A percentile compares a stretch with the other conserved stretches of the same genome.
Evolutionary conservation across 2,797 vertebrate species (phyloP).

Genomic region (Tympanoctomys barrerae): DNA sequence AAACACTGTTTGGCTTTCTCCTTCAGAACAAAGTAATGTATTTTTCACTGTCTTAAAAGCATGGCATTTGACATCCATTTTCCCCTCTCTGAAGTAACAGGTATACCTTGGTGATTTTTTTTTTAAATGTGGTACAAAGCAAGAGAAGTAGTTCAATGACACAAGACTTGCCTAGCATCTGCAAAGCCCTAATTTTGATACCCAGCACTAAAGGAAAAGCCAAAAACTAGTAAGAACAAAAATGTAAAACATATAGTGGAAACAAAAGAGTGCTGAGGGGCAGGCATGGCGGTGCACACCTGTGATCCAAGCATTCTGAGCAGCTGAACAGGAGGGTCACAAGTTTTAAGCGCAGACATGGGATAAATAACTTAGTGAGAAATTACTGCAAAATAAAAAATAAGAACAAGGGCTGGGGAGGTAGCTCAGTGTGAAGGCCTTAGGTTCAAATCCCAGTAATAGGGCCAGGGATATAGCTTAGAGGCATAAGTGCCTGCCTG

Average conservation of each 20-base stretch:
- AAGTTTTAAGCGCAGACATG: not conserved
- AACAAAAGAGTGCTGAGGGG: not conserved
- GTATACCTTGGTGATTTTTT: not conserved
- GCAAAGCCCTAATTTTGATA: not conserved
- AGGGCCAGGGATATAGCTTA: no score
- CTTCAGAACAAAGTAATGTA: constrained; percentile 36
- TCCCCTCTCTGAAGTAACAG: not conserved
- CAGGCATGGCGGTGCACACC: not conserved
- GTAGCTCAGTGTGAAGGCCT: not conserved
- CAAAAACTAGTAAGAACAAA: not conserved
- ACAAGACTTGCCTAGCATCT: not conserved
- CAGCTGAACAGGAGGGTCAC: not conserved
- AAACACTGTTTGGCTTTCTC: constrained; percentile 1
- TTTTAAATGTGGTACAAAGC: not conserved
- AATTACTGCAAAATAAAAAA: not conserved
- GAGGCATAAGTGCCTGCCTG: no score
- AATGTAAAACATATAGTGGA: not conserved
- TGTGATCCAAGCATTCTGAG: not conserved
- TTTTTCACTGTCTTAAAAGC: not conserved
- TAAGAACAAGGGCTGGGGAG: not conserved
- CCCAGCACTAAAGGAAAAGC: not conserved
- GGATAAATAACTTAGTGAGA: not conserved
- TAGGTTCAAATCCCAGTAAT: not conserved
- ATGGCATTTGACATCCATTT: not conserved
- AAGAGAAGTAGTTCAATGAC: not conserved